Evolutionary conservation across 64 coral and sea anemone species (phyloP).

Genomic region (Pocillopora verrucosa): DNA sequence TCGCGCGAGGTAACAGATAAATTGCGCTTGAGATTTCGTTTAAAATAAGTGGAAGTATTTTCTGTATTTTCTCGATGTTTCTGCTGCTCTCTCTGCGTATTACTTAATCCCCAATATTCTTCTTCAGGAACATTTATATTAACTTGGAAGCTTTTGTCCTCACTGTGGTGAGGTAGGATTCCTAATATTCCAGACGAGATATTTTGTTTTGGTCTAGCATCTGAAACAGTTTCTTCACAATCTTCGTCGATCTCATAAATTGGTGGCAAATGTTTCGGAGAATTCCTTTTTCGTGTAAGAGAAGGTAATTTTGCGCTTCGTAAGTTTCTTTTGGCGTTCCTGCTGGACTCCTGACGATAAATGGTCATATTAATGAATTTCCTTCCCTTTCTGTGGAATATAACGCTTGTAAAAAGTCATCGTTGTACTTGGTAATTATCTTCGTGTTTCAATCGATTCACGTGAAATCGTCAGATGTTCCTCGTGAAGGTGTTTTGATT

Average conservation of each 20-base stretch:
- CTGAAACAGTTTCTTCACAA: not conserved
- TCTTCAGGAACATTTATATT: not conserved
- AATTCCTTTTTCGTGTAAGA: conserved; percentile 24
- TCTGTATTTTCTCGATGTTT: not conserved
- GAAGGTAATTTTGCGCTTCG: conserved; percentile 28
- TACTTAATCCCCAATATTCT: not conserved
- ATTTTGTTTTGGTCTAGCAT: not conserved
- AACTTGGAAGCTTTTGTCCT: not conserved
- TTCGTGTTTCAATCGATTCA: not conserved
- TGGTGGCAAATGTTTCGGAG: conserved; percentile 4
- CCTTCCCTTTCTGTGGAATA: not conserved
- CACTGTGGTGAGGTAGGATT: not conserved
- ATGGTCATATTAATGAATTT: conserved; percentile 13
- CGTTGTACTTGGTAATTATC: not conserved
- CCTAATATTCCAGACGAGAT: not conserved
- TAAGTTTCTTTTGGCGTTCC: not conserved
- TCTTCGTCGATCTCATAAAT: conserved; percentile 47
- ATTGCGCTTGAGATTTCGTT: conserved; percentile 21
- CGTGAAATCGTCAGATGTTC: not conserved
- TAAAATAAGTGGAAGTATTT: conserved; percentile 4
- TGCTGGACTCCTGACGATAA: conserved; percentile 17
- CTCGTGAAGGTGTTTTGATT: conserved; percentile 3
- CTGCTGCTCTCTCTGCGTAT: not conserved
- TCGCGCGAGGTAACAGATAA: not conserved
- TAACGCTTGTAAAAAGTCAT: not conserved